These are phyloP conservation scores for Dicyrtomina minuta DNA, from an alignment of 2,888 invertebrate genomes.

Conservation along the genomic window DNA sequence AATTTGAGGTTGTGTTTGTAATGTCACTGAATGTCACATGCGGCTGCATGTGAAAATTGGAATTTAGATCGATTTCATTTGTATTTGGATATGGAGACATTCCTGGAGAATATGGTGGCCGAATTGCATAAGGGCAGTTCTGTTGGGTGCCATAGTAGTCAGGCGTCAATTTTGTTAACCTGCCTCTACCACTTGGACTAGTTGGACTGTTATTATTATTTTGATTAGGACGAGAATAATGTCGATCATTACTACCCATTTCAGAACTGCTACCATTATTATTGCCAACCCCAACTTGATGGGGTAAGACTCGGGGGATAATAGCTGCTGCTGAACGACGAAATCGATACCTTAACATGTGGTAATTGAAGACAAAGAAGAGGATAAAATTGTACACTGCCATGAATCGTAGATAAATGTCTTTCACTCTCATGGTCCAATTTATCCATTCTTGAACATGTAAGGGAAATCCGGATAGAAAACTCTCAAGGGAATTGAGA, in stretches of 20 bases:
- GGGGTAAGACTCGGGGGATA: not conserved
- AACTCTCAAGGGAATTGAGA: not conserved
- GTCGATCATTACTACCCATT: not conserved
- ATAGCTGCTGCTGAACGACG: constrained; percentile 1
- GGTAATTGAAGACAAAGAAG: constrained; percentile 11
- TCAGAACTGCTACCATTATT: not conserved
- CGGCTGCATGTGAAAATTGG: too few species aligned
- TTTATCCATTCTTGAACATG: not conserved
- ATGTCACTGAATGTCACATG: too few species aligned
- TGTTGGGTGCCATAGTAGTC: too few species aligned
- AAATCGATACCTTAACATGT: not conserved
- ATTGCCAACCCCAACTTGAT: not conserved
- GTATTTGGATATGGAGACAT: too few species aligned
- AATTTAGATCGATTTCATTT: too few species aligned
- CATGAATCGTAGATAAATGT: constrained; percentile 3
- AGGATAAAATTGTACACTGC: constrained; percentile 2
- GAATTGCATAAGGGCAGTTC: too few species aligned
- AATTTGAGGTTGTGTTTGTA: too few species aligned
- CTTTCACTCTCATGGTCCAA: not conserved
- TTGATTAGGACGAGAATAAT: not conserved
- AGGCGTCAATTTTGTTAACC: too few species aligned
- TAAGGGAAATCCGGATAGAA: not conserved
- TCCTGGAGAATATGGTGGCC: too few species aligned
- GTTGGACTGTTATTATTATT: not conserved
- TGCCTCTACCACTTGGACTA: too few species aligned